phyloP scores from a whole-genome alignment of 2,797 vertebrate species.

The Pangasius djambal region DNA sequence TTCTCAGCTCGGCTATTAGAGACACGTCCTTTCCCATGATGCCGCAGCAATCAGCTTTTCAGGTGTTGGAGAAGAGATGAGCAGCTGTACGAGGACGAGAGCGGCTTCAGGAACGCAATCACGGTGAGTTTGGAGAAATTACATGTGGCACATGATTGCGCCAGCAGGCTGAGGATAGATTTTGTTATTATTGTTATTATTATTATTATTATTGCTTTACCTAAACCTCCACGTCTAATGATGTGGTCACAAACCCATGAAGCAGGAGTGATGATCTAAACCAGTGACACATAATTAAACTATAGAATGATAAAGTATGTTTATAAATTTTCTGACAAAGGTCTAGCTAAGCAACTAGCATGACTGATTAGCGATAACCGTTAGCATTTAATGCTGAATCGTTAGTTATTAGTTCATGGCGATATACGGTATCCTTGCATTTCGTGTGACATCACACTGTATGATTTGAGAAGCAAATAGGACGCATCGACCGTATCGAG shows the following conservation, averaged over 20 bases:
- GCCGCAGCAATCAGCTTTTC: constrained; percentile 52
- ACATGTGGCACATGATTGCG: constrained; percentile 48
- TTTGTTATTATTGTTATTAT: constrained; percentile 23
- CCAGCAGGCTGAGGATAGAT: constrained; percentile 14
- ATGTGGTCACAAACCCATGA: constrained; percentile 40
- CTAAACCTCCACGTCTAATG: constrained; percentile 41
- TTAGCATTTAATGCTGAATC: neutral
- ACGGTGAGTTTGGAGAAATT: constrained; percentile 41
- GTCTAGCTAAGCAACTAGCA: neutral
- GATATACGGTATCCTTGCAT: neutral
- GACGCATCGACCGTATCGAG: neutral
- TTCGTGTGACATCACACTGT: neutral
- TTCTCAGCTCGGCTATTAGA: constrained; percentile 62
- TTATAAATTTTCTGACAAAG: neutral
- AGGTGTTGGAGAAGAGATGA: constrained; percentile 40
- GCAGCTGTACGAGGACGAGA: constrained; percentile 49
- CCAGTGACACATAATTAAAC: neutral
- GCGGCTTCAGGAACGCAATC: constrained; percentile 43
- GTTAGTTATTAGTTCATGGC: neutral
- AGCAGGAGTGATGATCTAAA: neutral
- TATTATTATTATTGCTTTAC: neutral
- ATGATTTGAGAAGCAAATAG: neutral
- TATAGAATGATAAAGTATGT: neutral
- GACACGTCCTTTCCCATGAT: constrained; percentile 62
- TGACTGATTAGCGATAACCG: neutral